Conservation (phyloP, 1,140 invertebrate genomes). For the Heliconius congener region DNA sequence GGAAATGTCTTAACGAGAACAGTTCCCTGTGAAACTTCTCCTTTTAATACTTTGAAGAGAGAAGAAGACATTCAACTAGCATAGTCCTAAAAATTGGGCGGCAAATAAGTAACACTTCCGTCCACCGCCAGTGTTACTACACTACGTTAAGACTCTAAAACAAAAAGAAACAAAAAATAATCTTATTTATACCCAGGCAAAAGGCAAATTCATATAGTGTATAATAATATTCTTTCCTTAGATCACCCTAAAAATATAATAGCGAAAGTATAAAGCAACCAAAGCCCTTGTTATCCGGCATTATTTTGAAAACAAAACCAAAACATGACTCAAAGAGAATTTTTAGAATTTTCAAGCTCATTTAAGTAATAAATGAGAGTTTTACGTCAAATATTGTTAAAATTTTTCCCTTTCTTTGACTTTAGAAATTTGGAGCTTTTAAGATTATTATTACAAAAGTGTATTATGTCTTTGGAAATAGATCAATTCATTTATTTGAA, state of each 20-base stretch:
- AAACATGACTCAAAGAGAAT: slow-evolving; percentile 23
- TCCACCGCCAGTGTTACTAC: too few relatives aligned
- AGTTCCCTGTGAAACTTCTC: too few relatives aligned
- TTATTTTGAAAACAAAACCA: slow-evolving; percentile 26
- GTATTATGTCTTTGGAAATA: not conserved
- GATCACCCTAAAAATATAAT: slow-evolving; percentile 6
- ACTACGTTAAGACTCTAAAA: too few relatives aligned
- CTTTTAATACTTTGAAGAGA: too few relatives aligned
- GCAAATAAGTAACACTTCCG: too few relatives aligned
- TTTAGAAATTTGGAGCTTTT: not conserved
- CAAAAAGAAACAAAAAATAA: too few relatives aligned
- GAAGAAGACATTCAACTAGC: too few relatives aligned
- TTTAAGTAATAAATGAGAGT: slow-evolving; percentile 18
- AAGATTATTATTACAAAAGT: not conserved
- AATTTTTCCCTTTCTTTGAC: not conserved
- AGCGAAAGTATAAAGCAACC: slow-evolving; percentile 19
- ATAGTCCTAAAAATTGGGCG: too few relatives aligned
- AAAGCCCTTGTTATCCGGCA: slow-evolving; percentile 24
- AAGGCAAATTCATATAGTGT: not conserved
- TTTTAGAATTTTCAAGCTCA: slow-evolving; percentile 16
- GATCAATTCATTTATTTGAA: not conserved
- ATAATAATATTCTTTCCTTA: not conserved
- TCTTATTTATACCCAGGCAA: too few relatives aligned
- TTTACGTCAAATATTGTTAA: slow-evolving; percentile 16
- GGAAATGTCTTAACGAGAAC: too few relatives aligned